Conservation (phyloP, 2,888 invertebrate genomes). For the Rosalia funebris region DNA sequence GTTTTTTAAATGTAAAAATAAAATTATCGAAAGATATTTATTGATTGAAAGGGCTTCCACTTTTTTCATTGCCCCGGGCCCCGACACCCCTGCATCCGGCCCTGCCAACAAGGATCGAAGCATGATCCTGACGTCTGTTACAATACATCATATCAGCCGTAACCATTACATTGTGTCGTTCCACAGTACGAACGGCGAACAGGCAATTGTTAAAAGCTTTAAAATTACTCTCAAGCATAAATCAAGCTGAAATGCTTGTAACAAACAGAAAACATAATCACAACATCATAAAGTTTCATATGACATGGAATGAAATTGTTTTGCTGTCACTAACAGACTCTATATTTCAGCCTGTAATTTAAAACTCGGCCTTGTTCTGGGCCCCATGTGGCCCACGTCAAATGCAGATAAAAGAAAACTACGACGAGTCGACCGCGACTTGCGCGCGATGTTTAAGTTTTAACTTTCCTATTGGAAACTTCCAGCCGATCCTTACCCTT, state of each 20-base stretch:
- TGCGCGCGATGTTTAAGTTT: conserved; percentile 13
- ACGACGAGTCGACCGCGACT: conserved; percentile 28
- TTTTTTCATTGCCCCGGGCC: too few species aligned
- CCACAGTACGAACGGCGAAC: conserved; percentile 28
- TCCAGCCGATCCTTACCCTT: conserved; percentile 20
- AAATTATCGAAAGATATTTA: too few species aligned
- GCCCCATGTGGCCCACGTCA: conserved; percentile 57
- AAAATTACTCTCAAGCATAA: conserved; percentile 45
- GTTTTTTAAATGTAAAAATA: too few species aligned
- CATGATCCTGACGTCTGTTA: neutral
- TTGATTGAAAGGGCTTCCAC: too few species aligned
- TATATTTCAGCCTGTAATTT: conserved; percentile 58
- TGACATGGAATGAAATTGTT: conserved; percentile 56
- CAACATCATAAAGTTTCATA: conserved; percentile 58
- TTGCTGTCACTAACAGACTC: conserved; percentile 56
- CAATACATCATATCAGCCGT: conserved; percentile 7
- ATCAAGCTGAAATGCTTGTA: conserved; percentile 51
- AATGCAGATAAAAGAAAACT: conserved; percentile 52
- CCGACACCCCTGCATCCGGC: too few species aligned
- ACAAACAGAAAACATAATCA: conserved; percentile 55
- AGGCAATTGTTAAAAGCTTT: conserved; percentile 44
- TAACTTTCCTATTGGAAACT: conserved; percentile 18
- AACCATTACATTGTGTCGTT: conserved; percentile 26
- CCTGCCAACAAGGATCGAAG: conserved; percentile 4
- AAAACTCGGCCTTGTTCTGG: conserved; percentile 56